Evolutionary conservation across 2,888 invertebrate species (phyloP).

Genomic region (Agonopterix alstromeriana): DNA sequence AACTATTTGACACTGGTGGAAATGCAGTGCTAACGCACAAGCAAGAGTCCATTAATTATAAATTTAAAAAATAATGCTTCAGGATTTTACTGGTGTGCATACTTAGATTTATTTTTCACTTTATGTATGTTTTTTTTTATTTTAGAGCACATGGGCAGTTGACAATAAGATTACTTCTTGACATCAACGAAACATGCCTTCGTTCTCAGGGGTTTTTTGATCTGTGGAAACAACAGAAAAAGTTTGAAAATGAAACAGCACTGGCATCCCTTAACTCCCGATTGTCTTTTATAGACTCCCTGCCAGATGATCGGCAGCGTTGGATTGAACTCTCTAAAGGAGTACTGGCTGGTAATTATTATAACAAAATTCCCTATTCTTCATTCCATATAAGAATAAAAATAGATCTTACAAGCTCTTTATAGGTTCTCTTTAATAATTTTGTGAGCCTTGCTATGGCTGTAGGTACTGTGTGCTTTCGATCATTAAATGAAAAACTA

Average conservation of each 20-base stretch:
- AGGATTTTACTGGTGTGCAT: too few relatives aligned
- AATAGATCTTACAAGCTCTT: too few relatives aligned
- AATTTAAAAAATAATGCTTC: too few relatives aligned
- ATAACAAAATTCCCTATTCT: too few relatives aligned
- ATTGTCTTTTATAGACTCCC: constrained; percentile 81
- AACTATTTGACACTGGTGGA: too few relatives aligned
- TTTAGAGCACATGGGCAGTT: constrained; percentile 85
- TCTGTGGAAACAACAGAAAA: constrained; percentile 90
- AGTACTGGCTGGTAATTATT: constrained; percentile 76
- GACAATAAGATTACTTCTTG: constrained; percentile 92
- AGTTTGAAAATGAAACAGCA: constrained; percentile 90
- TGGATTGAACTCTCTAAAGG: constrained; percentile 82
- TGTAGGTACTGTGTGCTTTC: too few relatives aligned
- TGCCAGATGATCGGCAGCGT: constrained; percentile 74
- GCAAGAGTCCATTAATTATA: too few relatives aligned
- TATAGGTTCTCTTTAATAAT: too few relatives aligned
- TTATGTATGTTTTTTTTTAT: constrained; percentile 17
- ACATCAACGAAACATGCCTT: constrained; percentile 94
- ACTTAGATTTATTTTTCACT: background rate
- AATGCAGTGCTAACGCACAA: too few relatives aligned
- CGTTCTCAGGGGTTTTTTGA: constrained; percentile 95
- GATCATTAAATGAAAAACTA: too few relatives aligned
- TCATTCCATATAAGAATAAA: too few relatives aligned
- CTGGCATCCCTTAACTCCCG: constrained; percentile 81
- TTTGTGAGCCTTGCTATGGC: too few relatives aligned